phyloP scores from a whole-genome alignment of 2,888 invertebrate species.

The Melanargia galathea region DNA sequence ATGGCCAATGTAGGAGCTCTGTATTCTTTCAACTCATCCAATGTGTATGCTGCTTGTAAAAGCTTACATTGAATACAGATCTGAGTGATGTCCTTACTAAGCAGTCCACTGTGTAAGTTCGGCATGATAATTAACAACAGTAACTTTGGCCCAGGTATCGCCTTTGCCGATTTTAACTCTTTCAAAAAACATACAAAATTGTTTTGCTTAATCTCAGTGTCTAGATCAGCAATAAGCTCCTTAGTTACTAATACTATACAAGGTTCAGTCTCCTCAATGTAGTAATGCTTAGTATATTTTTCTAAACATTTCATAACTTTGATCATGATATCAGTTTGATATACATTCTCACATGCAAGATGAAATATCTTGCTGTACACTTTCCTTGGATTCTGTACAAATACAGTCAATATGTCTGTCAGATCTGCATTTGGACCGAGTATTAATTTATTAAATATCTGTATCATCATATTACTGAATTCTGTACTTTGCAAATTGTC shows the following conservation, averaged over 20 bases:
- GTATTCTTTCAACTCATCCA: constrained; percentile 59
- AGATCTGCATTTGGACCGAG: constrained; percentile 53
- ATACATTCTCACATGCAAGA: constrained; percentile 59
- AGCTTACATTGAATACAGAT: constrained; percentile 58
- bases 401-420: constrained; percentile 58
- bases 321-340: constrained; percentile 64
- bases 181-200: constrained; percentile 62
- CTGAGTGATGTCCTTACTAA: constrained; percentile 51
- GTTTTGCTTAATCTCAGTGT: constrained; percentile 52
- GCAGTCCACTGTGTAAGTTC: constrained; percentile 59
- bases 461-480: constrained; percentile 53
- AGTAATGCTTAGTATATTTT: constrained; percentile 62
- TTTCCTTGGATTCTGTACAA: constrained; percentile 65
- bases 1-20: constrained; percentile 70
- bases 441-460: constrained; percentile 69
- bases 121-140: constrained; percentile 69
- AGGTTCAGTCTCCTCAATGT: constrained; percentile 61
- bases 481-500: constrained; percentile 51
- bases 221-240: constrained; percentile 50
- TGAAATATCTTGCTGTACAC: constrained; percentile 62
- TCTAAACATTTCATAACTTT: constrained; percentile 58
- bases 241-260: constrained; percentile 57
- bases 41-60: constrained; percentile 52
- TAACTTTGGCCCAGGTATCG: constrained; percentile 58
- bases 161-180: constrained; percentile 53